Percentiles rank a stretch among this genome's conserved stretches.
Evolutionary conservation across 2,888 invertebrate species (phyloP).

Genomic region (Hydroisotoma schaefferi): DNA sequence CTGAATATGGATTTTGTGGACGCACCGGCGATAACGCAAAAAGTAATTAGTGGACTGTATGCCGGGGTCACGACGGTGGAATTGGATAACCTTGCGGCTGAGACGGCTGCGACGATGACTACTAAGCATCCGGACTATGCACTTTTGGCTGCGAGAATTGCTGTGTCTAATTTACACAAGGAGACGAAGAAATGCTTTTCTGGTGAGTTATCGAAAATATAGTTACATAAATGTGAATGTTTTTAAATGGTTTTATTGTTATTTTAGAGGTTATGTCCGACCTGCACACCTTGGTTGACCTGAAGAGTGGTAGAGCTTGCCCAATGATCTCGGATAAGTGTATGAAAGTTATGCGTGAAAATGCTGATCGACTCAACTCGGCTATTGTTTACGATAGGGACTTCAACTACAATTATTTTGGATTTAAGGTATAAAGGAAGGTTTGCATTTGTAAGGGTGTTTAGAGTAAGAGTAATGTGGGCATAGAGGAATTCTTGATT

Average conservation of each 20-base stretch:
- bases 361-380: slow-evolving; percentile 87
- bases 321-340: slow-evolving; percentile 85
- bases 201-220: slow-evolving; percentile 57
- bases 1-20: slow-evolving; percentile 94
- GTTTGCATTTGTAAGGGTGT: neutral
- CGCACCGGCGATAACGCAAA: slow-evolving; percentile 82
- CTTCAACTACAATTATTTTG: slow-evolving; percentile 96
- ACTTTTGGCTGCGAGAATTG: slow-evolving; percentile 80
- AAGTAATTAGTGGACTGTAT: slow-evolving; percentile 92
- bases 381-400: slow-evolving; percentile 96
- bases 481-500: too few species aligned
- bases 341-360: slow-evolving; percentile 73
- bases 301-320: slow-evolving; percentile 64
- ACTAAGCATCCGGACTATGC: slow-evolving; percentile 97
- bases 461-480: neutral
- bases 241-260: neutral
- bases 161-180: slow-evolving; percentile 95
- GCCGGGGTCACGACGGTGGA: slow-evolving; percentile 95
- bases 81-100: slow-evolving; percentile 95
- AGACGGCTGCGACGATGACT: slow-evolving; percentile 97
- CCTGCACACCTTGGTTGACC: slow-evolving; percentile 72
- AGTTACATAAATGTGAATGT: neutral
- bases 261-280: slow-evolving; percentile 83
- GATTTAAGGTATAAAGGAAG: slow-evolving; percentile 68
- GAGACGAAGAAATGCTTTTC: slow-evolving; percentile 94